Conservation (phyloP, 2,113 vertebrate genomes). For the western clawed frog (Xenopus tropicalis) region DNA sequence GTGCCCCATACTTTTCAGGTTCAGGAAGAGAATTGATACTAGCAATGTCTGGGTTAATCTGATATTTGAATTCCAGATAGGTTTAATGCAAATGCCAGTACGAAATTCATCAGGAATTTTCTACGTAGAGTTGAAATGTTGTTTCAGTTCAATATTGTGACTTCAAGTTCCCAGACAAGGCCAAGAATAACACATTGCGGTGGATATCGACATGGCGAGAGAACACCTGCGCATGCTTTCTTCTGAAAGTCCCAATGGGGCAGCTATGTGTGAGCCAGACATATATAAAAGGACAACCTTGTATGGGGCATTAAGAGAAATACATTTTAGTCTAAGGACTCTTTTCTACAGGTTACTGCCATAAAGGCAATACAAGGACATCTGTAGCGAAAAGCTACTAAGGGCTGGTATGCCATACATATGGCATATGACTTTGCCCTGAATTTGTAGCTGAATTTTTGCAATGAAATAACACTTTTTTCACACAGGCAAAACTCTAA, state of each 20-base stretch:
- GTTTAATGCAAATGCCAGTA: constrained; percentile 5
- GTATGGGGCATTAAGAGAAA: too few relatives aligned
- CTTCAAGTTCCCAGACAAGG: neutral
- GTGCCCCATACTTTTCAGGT: neutral
- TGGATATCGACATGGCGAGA: neutral
- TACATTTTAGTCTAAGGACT: too few relatives aligned
- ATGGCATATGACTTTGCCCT: too few relatives aligned
- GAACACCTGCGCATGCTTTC: constrained; percentile 4
- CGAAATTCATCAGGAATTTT: neutral
- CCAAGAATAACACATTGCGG: constrained; percentile 21
- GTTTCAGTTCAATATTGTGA: constrained; percentile 6
- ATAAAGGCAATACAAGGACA: too few relatives aligned
- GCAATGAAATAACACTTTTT: too few relatives aligned
- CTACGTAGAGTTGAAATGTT: neutral
- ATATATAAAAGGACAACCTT: too few relatives aligned
- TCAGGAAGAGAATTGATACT: neutral
- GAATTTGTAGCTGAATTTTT: too few relatives aligned
- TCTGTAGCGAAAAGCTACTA: too few relatives aligned
- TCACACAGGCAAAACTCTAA: too few relatives aligned
- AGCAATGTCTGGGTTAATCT: constrained; percentile 4
- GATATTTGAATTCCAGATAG: neutral
- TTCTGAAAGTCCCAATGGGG: neutral
- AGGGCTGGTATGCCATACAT: too few relatives aligned
- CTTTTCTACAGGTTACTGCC: too few relatives aligned
- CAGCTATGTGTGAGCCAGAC: too few relatives aligned